Conservation (phyloP, 2,113 vertebrate species). For the Andinoacara biseriatus region DNA sequence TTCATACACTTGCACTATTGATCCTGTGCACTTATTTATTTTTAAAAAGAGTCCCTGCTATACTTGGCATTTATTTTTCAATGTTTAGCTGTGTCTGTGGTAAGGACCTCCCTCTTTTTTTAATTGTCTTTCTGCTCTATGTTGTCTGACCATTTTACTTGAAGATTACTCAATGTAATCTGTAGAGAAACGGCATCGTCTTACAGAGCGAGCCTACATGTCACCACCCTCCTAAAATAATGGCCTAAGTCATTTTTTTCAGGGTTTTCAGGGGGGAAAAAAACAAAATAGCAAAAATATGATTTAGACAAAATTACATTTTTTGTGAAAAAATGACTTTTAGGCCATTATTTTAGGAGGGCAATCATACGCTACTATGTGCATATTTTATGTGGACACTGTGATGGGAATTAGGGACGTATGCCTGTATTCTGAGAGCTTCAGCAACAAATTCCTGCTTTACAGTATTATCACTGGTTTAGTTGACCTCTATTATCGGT, state of each 20-base stretch:
- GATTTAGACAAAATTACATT: no score
- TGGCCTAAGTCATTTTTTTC: no score
- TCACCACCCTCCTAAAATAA: no score
- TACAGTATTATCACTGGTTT: neutral
- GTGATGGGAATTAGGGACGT: neutral
- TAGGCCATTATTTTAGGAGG: no score
- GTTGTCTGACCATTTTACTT: neutral
- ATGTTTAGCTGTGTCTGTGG: neutral
- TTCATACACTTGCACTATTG: neutral
- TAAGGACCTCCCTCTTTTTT: no score
- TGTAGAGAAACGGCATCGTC: neutral
- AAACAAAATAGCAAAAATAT: no score
- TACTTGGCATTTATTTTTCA: neutral
- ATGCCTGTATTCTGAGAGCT: neutral
- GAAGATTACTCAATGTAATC: neutral
- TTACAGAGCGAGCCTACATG: neutral
- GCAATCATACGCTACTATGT: neutral
- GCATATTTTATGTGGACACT: neutral
- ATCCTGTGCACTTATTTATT: neutral
- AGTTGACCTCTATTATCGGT: neutral
- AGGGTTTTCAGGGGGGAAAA: no score
- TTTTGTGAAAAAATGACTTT: no score
- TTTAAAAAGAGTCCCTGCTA: neutral
- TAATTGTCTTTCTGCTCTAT: neutral
- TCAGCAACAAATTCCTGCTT: neutral